Conservation (phyloP, 2,888 invertebrate species). For the Idaea dimidiata region DNA sequence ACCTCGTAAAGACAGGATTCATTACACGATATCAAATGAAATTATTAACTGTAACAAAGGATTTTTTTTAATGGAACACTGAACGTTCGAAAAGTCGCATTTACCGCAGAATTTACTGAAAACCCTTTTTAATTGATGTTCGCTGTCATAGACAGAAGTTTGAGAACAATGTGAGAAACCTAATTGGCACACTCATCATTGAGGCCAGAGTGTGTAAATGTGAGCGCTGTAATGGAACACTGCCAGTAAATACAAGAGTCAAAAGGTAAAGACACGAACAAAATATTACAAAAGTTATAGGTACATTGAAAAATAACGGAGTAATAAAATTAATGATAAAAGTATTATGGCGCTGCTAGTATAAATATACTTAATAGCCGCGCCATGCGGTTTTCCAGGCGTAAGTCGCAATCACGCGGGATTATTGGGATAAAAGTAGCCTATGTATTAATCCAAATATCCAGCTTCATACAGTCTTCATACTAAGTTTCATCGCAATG, state of each 20-base stretch:
- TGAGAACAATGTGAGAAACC: conserved; percentile 10
- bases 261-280: too few species aligned
- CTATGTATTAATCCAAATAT: too few species aligned
- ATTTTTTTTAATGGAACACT: background rate
- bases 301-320: too few species aligned
- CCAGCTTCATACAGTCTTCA: too few species aligned
- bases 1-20: background rate
- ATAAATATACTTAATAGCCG: too few species aligned
- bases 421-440: too few species aligned
- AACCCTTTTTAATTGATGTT: conserved; percentile 18
- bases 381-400: too few species aligned
- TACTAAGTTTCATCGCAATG: too few species aligned
- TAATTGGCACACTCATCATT: conserved; percentile 8
- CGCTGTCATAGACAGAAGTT: conserved; percentile 9
- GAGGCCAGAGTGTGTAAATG: background rate
- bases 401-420: too few species aligned
- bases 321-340: too few species aligned
- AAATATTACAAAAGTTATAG: too few species aligned
- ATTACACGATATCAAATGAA: background rate
- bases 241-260: background rate
- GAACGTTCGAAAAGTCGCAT: conserved; percentile 7
- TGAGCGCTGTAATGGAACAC: background rate
- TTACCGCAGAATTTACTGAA: conserved; percentile 5
- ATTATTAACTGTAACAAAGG: conserved; percentile 2
- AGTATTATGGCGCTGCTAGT: too few species aligned